Evolutionary conservation across 2,888 invertebrate genomes (phyloP), one percentile per base, ranked within the genome.

Genomic region (Latheticus oryzae): DNA sequence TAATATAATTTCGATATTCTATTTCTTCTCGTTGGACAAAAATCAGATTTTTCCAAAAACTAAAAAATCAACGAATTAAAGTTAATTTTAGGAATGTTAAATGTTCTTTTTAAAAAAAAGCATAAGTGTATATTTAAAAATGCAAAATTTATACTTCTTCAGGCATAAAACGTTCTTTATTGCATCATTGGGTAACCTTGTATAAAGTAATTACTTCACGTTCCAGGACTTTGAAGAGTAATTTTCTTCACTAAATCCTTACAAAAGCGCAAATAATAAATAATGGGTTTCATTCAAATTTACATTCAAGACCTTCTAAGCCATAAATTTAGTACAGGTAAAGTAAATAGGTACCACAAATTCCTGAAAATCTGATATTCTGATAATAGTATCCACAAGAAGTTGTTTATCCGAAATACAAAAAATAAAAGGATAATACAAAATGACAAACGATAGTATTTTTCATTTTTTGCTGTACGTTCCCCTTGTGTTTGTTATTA

Each of bases 231-330:
- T 12, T n/a, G 30, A 30, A 30, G 30, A 30, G 30, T 30, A 30
- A 30, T 30, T 30, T 30, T 11, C 30, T 30, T 13, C 30, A 30
- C 30, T 30, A 11, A 4, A 30, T 30, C 12, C 30, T 7, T 11
- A 7, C 30, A 8, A 11, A 30, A 7, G 17, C 3, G 5, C 21
- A 38, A 38, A 38, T 23, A 12, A 12, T 21, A 21, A 21, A 38
- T 38, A 38, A 21, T 38, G 21, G 19, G 11, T 19, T 13, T 23
- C 38, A 38, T 38, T 38, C 38, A 38, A 38, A 38, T 38, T 38
- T 38, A 23, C 38, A 12, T 21, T 23, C 38, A 23, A 23, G 23
- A 23, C 38, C 38, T 23, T 23, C 11, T 38, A 38, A 38, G 38
- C 38, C 21, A 23, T 23, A 38, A 38, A 38, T 38, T 38, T 9